A percentile compares a stretch with the other conserved stretches of the same genome.
phyloP scores from a whole-genome alignment of 2,888 invertebrate genomes.

The Fragum whitleyi region DNA sequence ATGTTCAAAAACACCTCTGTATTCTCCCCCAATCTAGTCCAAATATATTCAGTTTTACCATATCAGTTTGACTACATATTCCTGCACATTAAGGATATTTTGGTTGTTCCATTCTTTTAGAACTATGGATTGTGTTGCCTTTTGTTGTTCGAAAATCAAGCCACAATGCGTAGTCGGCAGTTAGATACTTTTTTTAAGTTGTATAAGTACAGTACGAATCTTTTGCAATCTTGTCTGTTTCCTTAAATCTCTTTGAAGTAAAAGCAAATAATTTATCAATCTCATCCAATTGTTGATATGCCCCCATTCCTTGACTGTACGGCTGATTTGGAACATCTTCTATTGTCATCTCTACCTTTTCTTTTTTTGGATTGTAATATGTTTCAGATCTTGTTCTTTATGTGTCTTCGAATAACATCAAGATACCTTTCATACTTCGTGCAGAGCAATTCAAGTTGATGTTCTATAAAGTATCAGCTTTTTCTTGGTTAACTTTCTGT shows the following conservation, averaged over 20 bases:
- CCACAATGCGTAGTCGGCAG: slow-evolving; percentile 46
- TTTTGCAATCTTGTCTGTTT: slow-evolving; percentile 36
- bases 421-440: slow-evolving; percentile 37
- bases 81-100: slow-evolving; percentile 47
- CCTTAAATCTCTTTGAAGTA: slow-evolving; percentile 34
- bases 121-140: slow-evolving; percentile 51
- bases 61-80: slow-evolving; percentile 45
- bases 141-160: slow-evolving; percentile 43
- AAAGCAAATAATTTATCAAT: too few relatives aligned
- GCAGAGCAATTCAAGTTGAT: slow-evolving; percentile 60
- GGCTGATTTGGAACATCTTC: slow-evolving; percentile 59
- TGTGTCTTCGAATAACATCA: slow-evolving; percentile 54
- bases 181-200: slow-evolving; percentile 24
- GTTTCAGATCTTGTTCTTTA: slow-evolving; percentile 32
- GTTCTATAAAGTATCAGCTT: slow-evolving; percentile 61
- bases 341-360: too few relatives aligned
- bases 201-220: slow-evolving; percentile 20
- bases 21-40: slow-evolving; percentile 33
- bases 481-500: slow-evolving; percentile 44
- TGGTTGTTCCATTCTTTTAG: slow-evolving; percentile 42
- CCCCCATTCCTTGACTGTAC: slow-evolving; percentile 58
- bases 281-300: slow-evolving; percentile 66
- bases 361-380: slow-evolving; percentile 56
- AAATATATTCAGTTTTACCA: slow-evolving; percentile 42
- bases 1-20: slow-evolving; percentile 31